These are phyloP conservation scores for Istiophorus platypterus DNA, from an alignment of 2,113 vertebrate genomes.

Conservation along the genomic window DNA sequence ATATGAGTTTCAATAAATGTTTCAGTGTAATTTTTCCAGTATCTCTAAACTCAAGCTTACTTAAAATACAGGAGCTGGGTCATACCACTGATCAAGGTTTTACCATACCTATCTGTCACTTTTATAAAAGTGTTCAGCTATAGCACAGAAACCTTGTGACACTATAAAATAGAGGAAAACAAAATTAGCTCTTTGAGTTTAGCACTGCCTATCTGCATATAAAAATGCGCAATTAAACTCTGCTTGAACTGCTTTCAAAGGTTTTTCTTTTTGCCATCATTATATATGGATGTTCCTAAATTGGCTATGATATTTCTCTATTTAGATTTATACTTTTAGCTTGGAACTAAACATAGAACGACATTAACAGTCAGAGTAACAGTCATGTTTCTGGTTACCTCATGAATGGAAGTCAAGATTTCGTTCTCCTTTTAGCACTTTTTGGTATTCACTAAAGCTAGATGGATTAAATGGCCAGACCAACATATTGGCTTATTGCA, in stretches of 20 bases:
- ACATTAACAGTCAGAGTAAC: no score
- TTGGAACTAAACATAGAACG: background rate
- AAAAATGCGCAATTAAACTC: background rate
- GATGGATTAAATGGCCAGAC: no score
- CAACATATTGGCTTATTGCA: no score
- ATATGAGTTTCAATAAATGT: constrained; percentile 5
- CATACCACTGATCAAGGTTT: constrained; percentile 23
- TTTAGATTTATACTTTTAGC: background rate
- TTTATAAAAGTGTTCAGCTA: constrained; percentile 17
- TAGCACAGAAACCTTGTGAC: background rate
- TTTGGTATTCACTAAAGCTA: no score
- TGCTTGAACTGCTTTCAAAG: background rate
- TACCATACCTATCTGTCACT: constrained; percentile 31
- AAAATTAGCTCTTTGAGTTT: background rate
- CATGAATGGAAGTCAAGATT: no score
- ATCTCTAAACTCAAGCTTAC: constrained; percentile 21
- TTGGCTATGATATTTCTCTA: background rate
- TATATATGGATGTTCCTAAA: background rate
- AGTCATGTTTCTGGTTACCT: no score
- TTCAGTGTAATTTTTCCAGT: constrained; percentile 12
- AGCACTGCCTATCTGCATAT: background rate
- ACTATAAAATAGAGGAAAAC: background rate
- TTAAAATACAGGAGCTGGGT: constrained; percentile 40
- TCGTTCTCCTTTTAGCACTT: no score
- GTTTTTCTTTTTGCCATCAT: background rate